These are phyloP conservation scores for Petroica traversi DNA, from an alignment of 2,113 vertebrate species.

Conservation along the genomic window DNA sequence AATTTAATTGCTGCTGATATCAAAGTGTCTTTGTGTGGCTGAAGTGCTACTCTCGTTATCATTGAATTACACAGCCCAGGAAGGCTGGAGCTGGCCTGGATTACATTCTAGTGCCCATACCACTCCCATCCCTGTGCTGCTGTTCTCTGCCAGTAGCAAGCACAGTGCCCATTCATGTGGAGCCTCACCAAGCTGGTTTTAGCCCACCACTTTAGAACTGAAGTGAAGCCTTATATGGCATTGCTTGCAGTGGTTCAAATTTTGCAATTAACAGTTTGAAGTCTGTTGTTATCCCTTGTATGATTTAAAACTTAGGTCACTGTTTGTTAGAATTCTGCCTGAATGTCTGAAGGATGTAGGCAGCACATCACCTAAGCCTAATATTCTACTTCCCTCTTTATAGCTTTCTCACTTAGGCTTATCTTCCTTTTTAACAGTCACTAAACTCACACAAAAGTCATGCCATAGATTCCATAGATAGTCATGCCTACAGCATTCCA, in stretches of 20 bases:
- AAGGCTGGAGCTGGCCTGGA: not conserved
- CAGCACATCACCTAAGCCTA: not conserved
- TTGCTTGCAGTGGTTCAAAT: not conserved
- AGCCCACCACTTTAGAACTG: not conserved
- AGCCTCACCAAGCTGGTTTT: not conserved
- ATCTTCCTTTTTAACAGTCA: not conserved
- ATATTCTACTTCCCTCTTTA: not conserved
- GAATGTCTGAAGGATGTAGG: not conserved
- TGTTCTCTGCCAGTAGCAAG: not conserved
- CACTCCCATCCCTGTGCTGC: not conserved
- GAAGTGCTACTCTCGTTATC: not conserved
- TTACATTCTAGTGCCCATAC: not conserved
- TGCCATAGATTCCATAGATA: conserved; percentile 20
- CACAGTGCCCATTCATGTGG: not conserved
- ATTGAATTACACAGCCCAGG: not conserved
- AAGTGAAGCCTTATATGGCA: not conserved
- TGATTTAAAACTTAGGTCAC: not conserved
- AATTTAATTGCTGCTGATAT: not conserved
- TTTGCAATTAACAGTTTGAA: not conserved
- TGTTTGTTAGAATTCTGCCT: not conserved
- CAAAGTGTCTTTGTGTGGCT: not conserved
- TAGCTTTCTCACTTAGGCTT: conserved; percentile 1
- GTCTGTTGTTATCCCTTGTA: not conserved
- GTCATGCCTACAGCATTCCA: conserved; percentile 21
- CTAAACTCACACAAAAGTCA: not conserved